Percentiles rank a stretch among this genome's conserved stretches.
Evolutionary conservation across 2,113 vertebrate species (phyloP).

Genomic region (Myiopsitta monachus): DNA sequence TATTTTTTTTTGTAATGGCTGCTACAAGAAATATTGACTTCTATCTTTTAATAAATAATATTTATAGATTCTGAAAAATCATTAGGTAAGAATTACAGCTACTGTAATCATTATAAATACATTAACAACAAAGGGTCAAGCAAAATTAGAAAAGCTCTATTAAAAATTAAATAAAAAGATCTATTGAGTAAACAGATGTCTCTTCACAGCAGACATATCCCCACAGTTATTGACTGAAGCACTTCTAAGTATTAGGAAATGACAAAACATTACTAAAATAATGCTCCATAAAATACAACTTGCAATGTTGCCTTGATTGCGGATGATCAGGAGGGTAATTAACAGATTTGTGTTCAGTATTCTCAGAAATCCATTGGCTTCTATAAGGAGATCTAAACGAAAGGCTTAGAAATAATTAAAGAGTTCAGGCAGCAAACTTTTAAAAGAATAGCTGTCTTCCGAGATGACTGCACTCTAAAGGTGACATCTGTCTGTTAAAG

Average conservation of each 20-base stretch:
- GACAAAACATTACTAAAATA: slow-evolving; percentile 41
- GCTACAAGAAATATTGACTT: slow-evolving; percentile 27
- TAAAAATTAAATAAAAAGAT: slow-evolving; percentile 61
- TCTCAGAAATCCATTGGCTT: slow-evolving; percentile 17
- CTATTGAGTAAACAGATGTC: slow-evolving; percentile 49
- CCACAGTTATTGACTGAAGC: slow-evolving; percentile 45
- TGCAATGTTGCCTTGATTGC: background rate
- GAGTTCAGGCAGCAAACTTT: background rate
- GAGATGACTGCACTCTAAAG: background rate
- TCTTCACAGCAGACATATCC: slow-evolving; percentile 41
- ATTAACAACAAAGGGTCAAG: slow-evolving; percentile 60
- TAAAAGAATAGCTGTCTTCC: background rate
- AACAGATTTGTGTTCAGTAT: background rate
- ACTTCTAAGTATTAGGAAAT: slow-evolving; percentile 48
- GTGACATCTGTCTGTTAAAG: background rate
- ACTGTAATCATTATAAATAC: slow-evolving; percentile 60
- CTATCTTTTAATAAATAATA: slow-evolving; percentile 62
- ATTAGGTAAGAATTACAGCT: slow-evolving; percentile 57
- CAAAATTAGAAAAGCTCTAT: slow-evolving; percentile 57
- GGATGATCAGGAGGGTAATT: background rate
- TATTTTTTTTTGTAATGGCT: slow-evolving; percentile 25
- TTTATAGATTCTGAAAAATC: slow-evolving; percentile 55
- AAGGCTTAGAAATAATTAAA: background rate
- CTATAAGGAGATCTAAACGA: background rate
- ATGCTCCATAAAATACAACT: slow-evolving; percentile 34